Conservation (phyloP, 2,888 invertebrate genomes). For the Leptothorax acervorum region DNA sequence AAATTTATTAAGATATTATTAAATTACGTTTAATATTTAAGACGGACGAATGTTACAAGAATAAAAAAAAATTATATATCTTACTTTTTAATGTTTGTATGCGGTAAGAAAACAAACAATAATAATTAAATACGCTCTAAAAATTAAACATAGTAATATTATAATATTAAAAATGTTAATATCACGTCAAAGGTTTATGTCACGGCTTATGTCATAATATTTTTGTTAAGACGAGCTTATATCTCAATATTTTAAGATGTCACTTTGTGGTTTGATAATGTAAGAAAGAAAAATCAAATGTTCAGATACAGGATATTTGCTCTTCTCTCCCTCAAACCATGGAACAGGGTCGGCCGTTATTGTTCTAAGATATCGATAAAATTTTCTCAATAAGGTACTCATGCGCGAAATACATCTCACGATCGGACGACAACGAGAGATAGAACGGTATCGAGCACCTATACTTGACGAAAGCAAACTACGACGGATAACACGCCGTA, state of each 20-base stretch:
- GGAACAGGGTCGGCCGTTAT: slow-evolving; percentile 10
- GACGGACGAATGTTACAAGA: neutral
- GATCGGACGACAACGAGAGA: slow-evolving; percentile 13
- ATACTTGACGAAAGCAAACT: neutral
- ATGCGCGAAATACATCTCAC: slow-evolving; percentile 20
- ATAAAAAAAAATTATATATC: neutral
- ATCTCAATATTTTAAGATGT: slow-evolving; percentile 22
- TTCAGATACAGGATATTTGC: slow-evolving; percentile 1
- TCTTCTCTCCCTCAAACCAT: neutral
- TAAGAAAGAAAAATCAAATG: slow-evolving; percentile 13
- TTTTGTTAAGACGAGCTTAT: neutral
- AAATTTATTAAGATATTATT: neutral
- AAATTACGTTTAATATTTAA: neutral
- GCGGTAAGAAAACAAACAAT: neutral
- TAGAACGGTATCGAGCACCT: slow-evolving; percentile 6
- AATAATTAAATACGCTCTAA: neutral
- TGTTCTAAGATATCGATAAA: slow-evolving; percentile 45
- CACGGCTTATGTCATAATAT: neutral
- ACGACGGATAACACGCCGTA: neutral
- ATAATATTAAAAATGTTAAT: neutral
- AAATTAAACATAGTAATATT: neutral
- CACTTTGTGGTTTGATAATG: neutral
- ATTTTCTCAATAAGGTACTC: slow-evolving; percentile 33
- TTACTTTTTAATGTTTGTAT: neutral
- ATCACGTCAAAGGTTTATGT: neutral